Conservation (phyloP, 2,113 vertebrate species). For the Phycodurus eques region DNA sequence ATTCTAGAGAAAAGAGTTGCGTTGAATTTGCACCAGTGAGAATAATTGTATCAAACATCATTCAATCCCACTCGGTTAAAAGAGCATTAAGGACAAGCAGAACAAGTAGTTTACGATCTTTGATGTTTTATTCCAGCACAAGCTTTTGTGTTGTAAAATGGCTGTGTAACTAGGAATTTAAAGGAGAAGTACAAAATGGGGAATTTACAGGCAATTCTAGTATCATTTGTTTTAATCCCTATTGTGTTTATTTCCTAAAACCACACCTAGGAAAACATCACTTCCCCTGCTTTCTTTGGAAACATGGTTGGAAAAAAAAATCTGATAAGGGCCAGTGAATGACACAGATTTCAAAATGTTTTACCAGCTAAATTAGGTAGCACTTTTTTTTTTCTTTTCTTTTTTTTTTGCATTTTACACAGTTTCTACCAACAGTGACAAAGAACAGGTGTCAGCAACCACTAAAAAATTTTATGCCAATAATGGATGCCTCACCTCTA, state of each 20-base stretch:
- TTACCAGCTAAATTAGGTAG: constrained; percentile 49
- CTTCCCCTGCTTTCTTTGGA: constrained; percentile 64
- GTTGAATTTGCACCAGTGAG: no score
- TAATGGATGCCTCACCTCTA: constrained; percentile 25
- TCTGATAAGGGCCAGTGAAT: background rate
- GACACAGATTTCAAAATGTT: constrained; percentile 6
- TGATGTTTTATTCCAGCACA: constrained; percentile 80
- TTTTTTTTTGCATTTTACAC: constrained; percentile 39
- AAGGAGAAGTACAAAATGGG: constrained; percentile 78
- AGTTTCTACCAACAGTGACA: constrained; percentile 40
- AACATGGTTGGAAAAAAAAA: constrained; percentile 32
- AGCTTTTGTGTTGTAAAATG: constrained; percentile 77
- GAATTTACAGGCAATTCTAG: constrained; percentile 74
- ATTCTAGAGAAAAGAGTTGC: no score
- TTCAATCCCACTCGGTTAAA: background rate
- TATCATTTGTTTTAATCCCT: constrained; percentile 71
- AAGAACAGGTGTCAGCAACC: constrained; percentile 26
- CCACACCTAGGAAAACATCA: constrained; percentile 64
- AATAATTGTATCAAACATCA: no score
- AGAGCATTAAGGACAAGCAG: background rate
- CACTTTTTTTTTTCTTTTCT: constrained; percentile 44
- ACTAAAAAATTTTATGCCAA: constrained; percentile 28
- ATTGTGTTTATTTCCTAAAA: constrained; percentile 69
- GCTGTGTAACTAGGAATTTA: constrained; percentile 73
- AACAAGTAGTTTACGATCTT: background rate